Evolutionary conservation across 2,888 invertebrate genomes (phyloP), one percentile per base, ranked within the genome.

Genomic region (Chalcis sispes): DNA sequence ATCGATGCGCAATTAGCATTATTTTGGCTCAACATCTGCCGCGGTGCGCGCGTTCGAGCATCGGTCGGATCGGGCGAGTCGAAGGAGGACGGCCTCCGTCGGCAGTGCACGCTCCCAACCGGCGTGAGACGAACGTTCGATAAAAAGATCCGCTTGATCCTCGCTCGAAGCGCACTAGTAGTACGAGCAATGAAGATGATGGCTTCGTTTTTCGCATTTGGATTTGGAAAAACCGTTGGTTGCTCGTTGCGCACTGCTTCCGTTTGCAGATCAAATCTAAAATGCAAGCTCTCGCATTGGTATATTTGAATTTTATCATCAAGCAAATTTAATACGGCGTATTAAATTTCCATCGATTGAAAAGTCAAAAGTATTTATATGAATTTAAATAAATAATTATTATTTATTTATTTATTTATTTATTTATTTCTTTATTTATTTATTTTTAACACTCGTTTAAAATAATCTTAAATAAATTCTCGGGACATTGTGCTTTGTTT

Each of bases 1-100:
- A 83, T 83, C 81, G 80, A 80, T 79, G 79, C 79, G 80, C 82
- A 83, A 83, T 83, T 82, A 82, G 80, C 81, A n/a, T n/a, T n/a
- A n/a, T n/a, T 80, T 77, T 77, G 79, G 79, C 77, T 79, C 78
- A 79, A 82, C 82, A 81, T 83, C 82, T 82, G 81, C 80, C 78
- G 78, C 46, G 59, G 54, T 32, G 54, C 61, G 48, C 54, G 56
- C 20, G 81, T 83, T 83, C 82, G 81, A 81, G 81, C 83, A 83
- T 85, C 82, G 79, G 83, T 78, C 82, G 72, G 80, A 84, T 85
- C 85, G 80, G 40, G 71, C 75, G 66, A 77, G 75, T 64, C 69
- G 81, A 82, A 80, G 80, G 80, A 81, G 4, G n/a, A n/a, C 78
- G 71, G 56, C 62, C 70, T 54, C 42, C 65, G 58, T 73, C 56